Conservation (phyloP, 2,797 vertebrate genomes). For the Taeniopygia guttata region DNA sequence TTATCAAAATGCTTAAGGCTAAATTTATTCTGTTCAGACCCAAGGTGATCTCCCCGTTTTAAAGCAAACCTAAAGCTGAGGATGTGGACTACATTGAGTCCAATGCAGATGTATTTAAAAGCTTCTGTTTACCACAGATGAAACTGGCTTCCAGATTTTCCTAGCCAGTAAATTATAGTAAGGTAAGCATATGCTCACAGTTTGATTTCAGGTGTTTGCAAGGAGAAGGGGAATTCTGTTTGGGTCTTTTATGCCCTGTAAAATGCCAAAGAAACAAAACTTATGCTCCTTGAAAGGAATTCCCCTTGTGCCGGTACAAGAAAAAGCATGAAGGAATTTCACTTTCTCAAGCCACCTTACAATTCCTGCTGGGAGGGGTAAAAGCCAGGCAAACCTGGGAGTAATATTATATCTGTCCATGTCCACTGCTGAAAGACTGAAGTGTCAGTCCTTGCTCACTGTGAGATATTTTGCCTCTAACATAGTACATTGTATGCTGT, state of each 20-base stretch:
- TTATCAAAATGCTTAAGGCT: not conserved
- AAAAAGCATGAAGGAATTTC: not conserved
- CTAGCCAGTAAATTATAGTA: not conserved
- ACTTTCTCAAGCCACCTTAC: not conserved
- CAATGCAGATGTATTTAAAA: not conserved
- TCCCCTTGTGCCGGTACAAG: not conserved
- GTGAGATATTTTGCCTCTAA: not conserved
- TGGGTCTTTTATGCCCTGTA: not conserved
- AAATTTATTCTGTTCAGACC: not conserved
- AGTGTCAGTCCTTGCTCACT: not conserved
- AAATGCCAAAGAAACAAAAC: not conserved
- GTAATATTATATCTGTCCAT: not conserved
- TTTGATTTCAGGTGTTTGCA: not conserved
- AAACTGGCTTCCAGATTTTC: not conserved
- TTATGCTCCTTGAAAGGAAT: not conserved
- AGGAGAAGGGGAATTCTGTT: not conserved
- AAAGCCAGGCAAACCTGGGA: not conserved
- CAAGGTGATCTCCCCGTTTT: not conserved
- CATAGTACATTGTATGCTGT: not conserved
- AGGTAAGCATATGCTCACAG: not conserved
- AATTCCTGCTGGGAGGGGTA: not conserved
- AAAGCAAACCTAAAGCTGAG: not conserved
- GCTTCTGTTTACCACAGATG: not conserved
- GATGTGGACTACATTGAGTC: not conserved
- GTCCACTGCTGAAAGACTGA: not conserved